Percentiles rank a stretch among this genome's conserved stretches.
phyloP scores from a whole-genome alignment of 2,113 vertebrate species.

The Rhabdornis inornatus region DNA sequence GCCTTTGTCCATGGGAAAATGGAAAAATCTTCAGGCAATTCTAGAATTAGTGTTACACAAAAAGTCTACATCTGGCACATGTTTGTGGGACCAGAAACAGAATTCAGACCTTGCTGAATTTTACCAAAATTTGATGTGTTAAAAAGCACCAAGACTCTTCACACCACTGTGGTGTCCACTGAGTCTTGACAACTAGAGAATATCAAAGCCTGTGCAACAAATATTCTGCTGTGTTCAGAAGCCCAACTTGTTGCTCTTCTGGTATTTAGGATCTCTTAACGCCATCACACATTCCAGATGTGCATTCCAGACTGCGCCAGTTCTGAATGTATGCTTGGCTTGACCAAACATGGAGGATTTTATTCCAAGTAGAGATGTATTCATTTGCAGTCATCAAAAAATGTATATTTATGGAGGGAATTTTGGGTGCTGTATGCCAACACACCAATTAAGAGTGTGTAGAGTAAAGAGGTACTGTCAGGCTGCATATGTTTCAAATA shows the following conservation, averaged over 20 bases:
- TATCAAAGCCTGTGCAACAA: background rate
- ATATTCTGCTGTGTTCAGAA: background rate
- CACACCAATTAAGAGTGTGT: background rate
- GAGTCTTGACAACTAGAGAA: background rate
- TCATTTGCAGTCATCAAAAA: conserved; percentile 34
- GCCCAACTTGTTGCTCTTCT: background rate
- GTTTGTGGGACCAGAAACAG: background rate
- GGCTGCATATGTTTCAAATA: conserved; percentile 29
- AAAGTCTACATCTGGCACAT: background rate
- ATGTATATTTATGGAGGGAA: conserved; percentile 29
- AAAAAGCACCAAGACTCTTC: background rate
- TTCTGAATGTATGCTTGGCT: conserved; percentile 21
- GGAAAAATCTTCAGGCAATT: background rate
- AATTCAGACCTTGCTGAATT: background rate
- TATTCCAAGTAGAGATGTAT: conserved; percentile 30
- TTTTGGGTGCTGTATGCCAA: background rate
- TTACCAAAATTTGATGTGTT: background rate
- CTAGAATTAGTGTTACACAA: background rate
- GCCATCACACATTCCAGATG: background rate
- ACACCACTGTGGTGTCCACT: background rate
- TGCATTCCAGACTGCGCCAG: conserved; percentile 6
- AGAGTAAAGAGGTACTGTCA: conserved; percentile 13
- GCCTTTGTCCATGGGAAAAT: background rate
- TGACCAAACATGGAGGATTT: background rate
- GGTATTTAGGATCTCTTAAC: background rate